Evolutionary conservation across 1,140 invertebrate species (phyloP).

Genomic region (Nomia melanderi): DNA sequence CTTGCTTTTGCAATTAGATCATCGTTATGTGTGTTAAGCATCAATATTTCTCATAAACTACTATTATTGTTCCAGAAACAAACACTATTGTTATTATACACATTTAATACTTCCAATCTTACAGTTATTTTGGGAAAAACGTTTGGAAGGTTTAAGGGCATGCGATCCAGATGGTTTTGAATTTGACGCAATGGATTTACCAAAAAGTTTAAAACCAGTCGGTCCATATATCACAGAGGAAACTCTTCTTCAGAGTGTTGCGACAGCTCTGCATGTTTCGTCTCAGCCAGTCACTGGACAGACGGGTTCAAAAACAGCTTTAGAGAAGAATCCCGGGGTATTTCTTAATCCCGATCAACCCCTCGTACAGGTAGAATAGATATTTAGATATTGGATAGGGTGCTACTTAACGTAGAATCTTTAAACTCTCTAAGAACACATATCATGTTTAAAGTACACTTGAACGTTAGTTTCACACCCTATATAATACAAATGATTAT

Average conservation of each 20-base stretch:
- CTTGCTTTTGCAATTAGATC: conserved; percentile 24
- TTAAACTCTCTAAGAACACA: neutral
- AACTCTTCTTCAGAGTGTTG: conserved; percentile 94
- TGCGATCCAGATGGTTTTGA: conserved; percentile 92
- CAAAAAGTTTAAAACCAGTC: conserved; percentile 92
- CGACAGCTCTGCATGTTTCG: conserved; percentile 91
- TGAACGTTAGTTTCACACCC: conserved; percentile 19
- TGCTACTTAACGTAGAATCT: conserved; percentile 11
- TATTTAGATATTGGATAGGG: conserved; percentile 28
- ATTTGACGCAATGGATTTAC: conserved; percentile 91
- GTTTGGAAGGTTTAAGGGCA: conserved; percentile 94
- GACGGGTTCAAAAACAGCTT: conserved; percentile 89
- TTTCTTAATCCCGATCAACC: conserved; percentile 98
- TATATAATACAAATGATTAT: conserved; percentile 45
- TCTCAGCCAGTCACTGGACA: conserved; percentile 94
- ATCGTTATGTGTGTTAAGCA: conserved; percentile 16
- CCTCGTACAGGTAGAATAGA: conserved; percentile 87
- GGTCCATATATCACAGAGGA: conserved; percentile 96
- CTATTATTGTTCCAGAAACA: neutral
- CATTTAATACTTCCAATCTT: conserved; percentile 50
- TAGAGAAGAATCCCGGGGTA: conserved; percentile 96
- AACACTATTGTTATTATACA: neutral
- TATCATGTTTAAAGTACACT: conserved; percentile 1
- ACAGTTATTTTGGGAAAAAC: conserved; percentile 98
- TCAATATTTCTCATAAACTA: neutral